Evolutionary conservation across 2,113 vertebrate genomes (phyloP).

Genomic region (Eulacestoma nigropectus): DNA sequence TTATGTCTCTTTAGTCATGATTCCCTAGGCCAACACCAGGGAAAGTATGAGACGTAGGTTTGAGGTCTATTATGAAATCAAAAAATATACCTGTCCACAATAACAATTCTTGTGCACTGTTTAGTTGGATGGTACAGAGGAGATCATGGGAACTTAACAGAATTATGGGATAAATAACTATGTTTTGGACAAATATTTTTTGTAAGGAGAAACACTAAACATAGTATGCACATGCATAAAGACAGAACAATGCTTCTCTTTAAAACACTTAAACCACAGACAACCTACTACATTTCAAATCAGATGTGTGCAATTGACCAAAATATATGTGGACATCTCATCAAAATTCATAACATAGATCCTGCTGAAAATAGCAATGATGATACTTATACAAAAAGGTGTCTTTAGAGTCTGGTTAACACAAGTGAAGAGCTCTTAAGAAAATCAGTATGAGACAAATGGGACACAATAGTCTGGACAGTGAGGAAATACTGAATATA

Average conservation of each 20-base stretch:
- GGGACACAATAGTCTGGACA: neutral
- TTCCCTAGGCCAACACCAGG: neutral
- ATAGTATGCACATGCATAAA: neutral
- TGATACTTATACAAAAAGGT: neutral
- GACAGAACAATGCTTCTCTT: neutral
- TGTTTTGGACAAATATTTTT: neutral
- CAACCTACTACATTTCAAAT: neutral
- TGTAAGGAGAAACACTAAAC: neutral
- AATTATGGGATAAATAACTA: neutral
- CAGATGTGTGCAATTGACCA: neutral
- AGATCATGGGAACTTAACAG: neutral
- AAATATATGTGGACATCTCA: neutral
- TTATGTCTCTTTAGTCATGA: neutral
- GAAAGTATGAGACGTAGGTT: neutral
- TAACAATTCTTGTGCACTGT: neutral
- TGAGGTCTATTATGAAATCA: neutral
- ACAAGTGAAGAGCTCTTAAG: neutral
- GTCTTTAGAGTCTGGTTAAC: neutral
- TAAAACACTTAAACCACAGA: neutral
- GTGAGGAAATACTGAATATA: neutral
- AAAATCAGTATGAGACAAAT: neutral
- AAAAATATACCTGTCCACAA: neutral
- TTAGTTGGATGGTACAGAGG: neutral
- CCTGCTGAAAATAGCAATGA: neutral
- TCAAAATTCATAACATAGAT: neutral